Base-by-base conservation (phyloP, 2,888 invertebrate genomes). In the Mamestra brassicae region DNA sequence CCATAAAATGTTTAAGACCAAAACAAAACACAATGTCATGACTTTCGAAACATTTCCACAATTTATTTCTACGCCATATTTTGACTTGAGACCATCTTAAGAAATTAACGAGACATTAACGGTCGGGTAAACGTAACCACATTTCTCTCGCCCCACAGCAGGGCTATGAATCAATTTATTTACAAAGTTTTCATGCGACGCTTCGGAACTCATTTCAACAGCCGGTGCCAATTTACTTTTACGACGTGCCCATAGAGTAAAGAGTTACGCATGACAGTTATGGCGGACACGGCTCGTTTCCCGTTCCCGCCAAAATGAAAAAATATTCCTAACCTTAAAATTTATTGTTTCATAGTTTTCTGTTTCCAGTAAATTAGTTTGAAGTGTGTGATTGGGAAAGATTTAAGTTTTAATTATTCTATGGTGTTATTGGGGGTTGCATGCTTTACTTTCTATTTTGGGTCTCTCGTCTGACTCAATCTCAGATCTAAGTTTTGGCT, bases 221-320 rank as follows among this genome's bases (percentile, higher is more conserved):
- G 94, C 94, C 95, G 96, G 96, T 92, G 95, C 95, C 96, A 93
- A 95, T 96, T 95, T 94, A 94, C 89, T 96, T 96, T 96, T 95
- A 96, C 95, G 96, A 96, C 90, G 88, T 89, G 90, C 88, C 93
- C 93, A 89, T 93, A 92, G 93, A 93, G 93, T 92, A 96, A 96
- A 96, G 96, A 96, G 96, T 96, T 96, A 96, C 92, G 94, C 86
- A 92, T 88, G 96, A 96, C 96, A 94, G 94, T 96, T 92, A 96
- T 95, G 93, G 95, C 96, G 94, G 93, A 93, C 95, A 93, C 89
- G 92, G 85, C 92, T 91, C 92, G 91, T 92, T 92, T 93, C 93
- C 93, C 91, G 91, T 94, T 93, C 91, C 94, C 92, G 90, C 92
- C 88, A 89, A 93, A 92, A 92, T 89, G 87, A 90, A 90, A 89